Conservation (phyloP, 2,113 vertebrate genomes). For the Mirza zaza region DNA sequence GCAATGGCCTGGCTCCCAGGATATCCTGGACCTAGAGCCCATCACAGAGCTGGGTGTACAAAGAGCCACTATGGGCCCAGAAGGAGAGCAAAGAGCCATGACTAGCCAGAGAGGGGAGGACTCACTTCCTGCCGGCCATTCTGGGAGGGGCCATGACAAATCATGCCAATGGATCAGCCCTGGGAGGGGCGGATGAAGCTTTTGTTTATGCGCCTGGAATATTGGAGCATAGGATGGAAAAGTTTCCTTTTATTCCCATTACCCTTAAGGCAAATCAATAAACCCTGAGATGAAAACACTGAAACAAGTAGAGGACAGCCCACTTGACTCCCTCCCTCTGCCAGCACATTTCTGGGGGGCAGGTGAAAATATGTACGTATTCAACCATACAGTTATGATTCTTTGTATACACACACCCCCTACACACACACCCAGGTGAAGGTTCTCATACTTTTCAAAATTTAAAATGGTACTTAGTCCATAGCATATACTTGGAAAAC, state of each 20-base stretch:
- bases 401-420: not conserved
- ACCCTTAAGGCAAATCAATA: not conserved
- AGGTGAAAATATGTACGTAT: not conserved
- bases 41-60: not conserved
- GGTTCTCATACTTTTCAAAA: not conserved
- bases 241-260: not conserved
- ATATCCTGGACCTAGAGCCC: not conserved
- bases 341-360: not conserved
- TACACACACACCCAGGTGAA: not conserved
- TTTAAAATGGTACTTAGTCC: not conserved
- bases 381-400: not conserved
- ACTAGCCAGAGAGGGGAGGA: not conserved
- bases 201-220: not conserved
- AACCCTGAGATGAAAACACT: not conserved
- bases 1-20: not conserved
- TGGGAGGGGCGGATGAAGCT: not conserved
- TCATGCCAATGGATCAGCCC: fast-evolving
- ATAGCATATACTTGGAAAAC: not conserved
- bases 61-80: not conserved
- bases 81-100: not conserved
- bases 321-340: fast-evolving
- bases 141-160: not conserved
- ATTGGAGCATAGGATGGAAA: not conserved
- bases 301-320: not conserved
- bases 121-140: not conserved